Conservation (phyloP, 2,113 vertebrate genomes). For the Erinaceus europaeus region DNA sequence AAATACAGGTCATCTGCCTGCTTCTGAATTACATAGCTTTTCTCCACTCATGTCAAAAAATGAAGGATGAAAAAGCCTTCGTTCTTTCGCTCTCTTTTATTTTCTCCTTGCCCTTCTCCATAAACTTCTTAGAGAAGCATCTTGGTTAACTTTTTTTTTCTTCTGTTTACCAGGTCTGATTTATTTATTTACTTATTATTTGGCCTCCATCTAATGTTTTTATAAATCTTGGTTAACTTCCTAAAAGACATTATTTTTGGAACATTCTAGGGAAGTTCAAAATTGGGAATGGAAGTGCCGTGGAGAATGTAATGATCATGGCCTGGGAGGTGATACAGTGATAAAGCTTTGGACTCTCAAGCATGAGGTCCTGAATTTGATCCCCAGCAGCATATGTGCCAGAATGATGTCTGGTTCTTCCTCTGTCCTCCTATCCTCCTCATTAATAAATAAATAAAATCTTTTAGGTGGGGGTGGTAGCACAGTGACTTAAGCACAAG, state of each 20-base stretch:
- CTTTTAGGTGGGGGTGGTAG: no score
- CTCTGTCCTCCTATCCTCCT: no score
- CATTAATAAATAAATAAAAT: no score
- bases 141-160: background rate
- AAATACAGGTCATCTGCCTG: slow-evolving; percentile 53
- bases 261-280: background rate
- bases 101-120: background rate
- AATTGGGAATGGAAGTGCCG: background rate
- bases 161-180: background rate
- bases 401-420: no score
- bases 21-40: background rate
- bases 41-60: background rate
- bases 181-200: no score
- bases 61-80: background rate
- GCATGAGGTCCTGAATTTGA: no score
- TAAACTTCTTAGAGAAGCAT: background rate
- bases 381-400: no score
- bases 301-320: background rate
- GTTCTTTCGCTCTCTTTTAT: background rate
- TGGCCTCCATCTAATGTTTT: no score
- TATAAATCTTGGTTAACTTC: background rate
- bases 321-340: no score
- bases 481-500: no score
- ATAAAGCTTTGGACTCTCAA: no score
- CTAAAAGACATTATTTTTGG: background rate